Conservation (phyloP, 2,797 vertebrate genomes). For the Neoniphon sammara region DNA sequence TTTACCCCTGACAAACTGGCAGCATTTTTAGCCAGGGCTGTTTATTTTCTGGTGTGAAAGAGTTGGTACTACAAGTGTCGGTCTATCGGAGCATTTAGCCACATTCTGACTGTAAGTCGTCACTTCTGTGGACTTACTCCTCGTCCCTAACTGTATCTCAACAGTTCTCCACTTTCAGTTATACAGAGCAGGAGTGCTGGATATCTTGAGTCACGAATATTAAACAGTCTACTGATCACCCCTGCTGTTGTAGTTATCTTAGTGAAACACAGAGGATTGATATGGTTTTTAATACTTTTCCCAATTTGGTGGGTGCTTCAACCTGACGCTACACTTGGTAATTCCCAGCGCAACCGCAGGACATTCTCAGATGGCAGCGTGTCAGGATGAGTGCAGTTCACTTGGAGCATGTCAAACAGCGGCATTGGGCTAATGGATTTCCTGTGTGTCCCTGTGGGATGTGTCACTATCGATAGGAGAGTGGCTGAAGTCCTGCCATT, state of each 20-base stretch:
- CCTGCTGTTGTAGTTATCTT: conserved; percentile 8
- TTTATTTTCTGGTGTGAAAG: conserved; percentile 58
- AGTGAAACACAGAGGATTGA: conserved; percentile 7
- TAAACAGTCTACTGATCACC: neutral
- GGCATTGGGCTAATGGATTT: conserved; percentile 76
- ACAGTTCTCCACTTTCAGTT: conserved; percentile 4
- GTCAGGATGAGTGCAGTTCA: conserved; percentile 70
- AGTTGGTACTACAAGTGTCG: conserved; percentile 24
- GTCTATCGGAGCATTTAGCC: conserved; percentile 1
- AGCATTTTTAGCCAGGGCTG: conserved; percentile 47
- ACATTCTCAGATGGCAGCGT: conserved; percentile 43
- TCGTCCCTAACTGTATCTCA: conserved; percentile 5
- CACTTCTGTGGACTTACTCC: neutral
- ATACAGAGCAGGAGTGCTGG: neutral
- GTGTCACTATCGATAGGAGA: conserved; percentile 71
- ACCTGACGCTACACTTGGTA: conserved; percentile 26
- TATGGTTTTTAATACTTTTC: conserved; percentile 20
- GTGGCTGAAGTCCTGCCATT: conserved; percentile 76
- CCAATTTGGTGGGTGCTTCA: conserved; percentile 14
- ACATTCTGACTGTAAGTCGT: neutral
- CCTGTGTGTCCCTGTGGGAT: conserved; percentile 70
- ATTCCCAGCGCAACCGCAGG: conserved; percentile 49
- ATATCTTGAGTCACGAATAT: neutral
- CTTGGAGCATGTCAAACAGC: conserved; percentile 75
- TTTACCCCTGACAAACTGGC: conserved; percentile 60